phyloP scores from a whole-genome alignment of 35 echinoderm and acorn worm species.

The Hemicentrotus pulcherrimus region DNA sequence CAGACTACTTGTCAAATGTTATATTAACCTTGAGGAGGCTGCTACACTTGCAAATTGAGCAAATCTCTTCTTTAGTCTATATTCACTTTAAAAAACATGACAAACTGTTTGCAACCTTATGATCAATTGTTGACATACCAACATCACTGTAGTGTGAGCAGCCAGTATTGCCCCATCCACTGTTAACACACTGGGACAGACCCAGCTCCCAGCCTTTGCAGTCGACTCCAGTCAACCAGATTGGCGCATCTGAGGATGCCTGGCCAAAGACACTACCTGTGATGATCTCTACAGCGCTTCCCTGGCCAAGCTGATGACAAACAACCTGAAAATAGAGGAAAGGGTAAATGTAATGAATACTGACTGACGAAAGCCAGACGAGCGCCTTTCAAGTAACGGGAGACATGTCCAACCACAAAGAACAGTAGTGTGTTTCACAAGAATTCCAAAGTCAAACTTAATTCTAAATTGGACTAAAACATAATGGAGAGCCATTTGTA shows the following conservation, averaged over 20 bases:
- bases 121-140: slow-evolving; percentile 53
- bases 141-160: slow-evolving; percentile 63
- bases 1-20: background rate
- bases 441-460: too few species aligned
- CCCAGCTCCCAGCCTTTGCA: slow-evolving; percentile 84
- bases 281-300: slow-evolving; percentile 41
- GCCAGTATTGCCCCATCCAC: slow-evolving; percentile 32
- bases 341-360: background rate
- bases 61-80: background rate
- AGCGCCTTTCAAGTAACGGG: too few species aligned
- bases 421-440: too few species aligned
- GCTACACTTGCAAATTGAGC: background rate
- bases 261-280: slow-evolving; percentile 24
- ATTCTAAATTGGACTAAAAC: too few species aligned
- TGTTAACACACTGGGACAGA: slow-evolving; percentile 61
- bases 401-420: too few species aligned
- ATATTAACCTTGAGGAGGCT: background rate
- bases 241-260: slow-evolving; percentile 44
- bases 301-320: slow-evolving; percentile 83
- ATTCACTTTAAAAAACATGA: background rate
- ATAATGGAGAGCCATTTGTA: too few species aligned
- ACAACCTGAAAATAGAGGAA: slow-evolving; percentile 66
- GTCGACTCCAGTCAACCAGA: slow-evolving; percentile 69
- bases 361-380: background rate
- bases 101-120: background rate